phyloP scores from a whole-genome alignment of 2,888 invertebrate species.

The Argynnis bischoffii region DNA sequence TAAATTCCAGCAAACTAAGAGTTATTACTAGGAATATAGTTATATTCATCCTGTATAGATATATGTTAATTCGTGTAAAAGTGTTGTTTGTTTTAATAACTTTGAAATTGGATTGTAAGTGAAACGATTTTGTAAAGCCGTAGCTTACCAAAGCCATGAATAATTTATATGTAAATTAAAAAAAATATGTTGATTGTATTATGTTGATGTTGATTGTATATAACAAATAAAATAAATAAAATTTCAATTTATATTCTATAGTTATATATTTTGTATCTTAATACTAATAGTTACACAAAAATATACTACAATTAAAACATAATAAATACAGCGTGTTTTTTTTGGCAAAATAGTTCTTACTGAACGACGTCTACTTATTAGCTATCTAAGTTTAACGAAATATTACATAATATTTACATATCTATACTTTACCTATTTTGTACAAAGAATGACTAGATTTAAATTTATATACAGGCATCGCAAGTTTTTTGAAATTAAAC shows the following conservation, averaged over 20 bases:
- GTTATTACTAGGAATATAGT: too few relatives aligned
- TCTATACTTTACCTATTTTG: slow-evolving; percentile 61
- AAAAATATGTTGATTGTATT: too few relatives aligned
- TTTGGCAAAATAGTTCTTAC: slow-evolving; percentile 44
- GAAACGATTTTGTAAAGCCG: too few relatives aligned
- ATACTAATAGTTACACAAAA: slow-evolving; percentile 65
- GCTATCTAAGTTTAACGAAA: slow-evolving; percentile 50
- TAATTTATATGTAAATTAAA: neutral
- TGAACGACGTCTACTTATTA: slow-evolving; percentile 42
- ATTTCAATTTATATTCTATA: slow-evolving; percentile 41
- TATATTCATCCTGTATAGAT: too few relatives aligned
- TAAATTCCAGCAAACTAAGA: too few relatives aligned
- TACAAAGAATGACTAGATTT: slow-evolving; percentile 76
- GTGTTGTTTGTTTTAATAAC: too few relatives aligned
- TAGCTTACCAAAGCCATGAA: neutral
- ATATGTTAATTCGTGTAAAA: too few relatives aligned
- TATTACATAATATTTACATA: slow-evolving; percentile 51
- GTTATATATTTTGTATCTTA: slow-evolving; percentile 50
- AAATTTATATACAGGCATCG: slow-evolving; percentile 44
- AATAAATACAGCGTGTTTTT: slow-evolving; percentile 52
- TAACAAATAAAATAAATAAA: slow-evolving; percentile 28
- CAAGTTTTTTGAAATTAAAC: slow-evolving; percentile 42
- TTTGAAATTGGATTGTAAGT: too few relatives aligned
- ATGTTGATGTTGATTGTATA: too few relatives aligned
- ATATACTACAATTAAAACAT: slow-evolving; percentile 65